A percentile compares a stretch with the other conserved stretches of the same genome.
These are phyloP conservation scores for Colostygia pectinataria DNA, from an alignment of 2,888 invertebrate species.

Conservation along the genomic window DNA sequence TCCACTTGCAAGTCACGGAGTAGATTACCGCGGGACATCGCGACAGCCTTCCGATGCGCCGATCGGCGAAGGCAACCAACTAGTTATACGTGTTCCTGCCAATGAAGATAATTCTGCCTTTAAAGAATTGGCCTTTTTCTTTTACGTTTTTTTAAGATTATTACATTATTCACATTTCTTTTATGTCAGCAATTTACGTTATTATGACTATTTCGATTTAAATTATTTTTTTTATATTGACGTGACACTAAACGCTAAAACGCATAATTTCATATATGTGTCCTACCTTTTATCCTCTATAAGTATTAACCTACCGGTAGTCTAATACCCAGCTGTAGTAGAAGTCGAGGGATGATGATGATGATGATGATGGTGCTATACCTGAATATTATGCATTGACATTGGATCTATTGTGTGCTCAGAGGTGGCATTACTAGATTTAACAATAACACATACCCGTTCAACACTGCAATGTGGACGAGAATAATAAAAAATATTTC, in stretches of 20 bases:
- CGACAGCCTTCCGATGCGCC: conserved; percentile 64
- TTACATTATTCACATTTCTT: too few relatives aligned
- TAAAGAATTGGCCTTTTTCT: not conserved
- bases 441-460: not conserved
- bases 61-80: conserved; percentile 41
- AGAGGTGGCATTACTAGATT: not conserved
- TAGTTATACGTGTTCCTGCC: conserved; percentile 18
- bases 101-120: conserved; percentile 7
- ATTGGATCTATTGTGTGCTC: too few relatives aligned
- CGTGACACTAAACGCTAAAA: too few relatives aligned
- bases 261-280: too few relatives aligned
- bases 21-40: conserved; percentile 71
- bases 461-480: not conserved
- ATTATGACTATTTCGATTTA: too few relatives aligned
- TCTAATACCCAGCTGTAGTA: too few relatives aligned
- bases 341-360: too few relatives aligned
- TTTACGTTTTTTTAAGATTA: not conserved
- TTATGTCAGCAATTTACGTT: not conserved
- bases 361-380: too few relatives aligned
- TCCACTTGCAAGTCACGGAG: conserved; percentile 80
- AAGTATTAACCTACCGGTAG: too few relatives aligned
- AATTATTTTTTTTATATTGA: too few relatives aligned
- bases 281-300: too few relatives aligned
- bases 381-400: too few relatives aligned
- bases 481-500: conserved; percentile 10